Conservation (phyloP, 2,113 vertebrate genomes). For the Callocephalon fimbriatum region DNA sequence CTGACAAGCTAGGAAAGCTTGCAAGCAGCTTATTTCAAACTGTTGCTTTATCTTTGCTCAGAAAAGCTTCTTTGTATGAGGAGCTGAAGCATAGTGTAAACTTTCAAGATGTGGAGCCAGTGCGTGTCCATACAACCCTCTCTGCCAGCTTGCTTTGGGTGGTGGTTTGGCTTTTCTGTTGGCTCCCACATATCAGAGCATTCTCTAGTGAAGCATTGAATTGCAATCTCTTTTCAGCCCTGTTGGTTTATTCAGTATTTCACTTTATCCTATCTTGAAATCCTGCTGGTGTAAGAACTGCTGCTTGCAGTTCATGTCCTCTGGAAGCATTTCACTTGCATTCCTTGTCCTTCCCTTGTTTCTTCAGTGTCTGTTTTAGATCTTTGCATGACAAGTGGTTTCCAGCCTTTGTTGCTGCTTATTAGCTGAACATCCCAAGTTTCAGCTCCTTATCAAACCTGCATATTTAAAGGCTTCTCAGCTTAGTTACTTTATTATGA, state of each 20-base stretch:
- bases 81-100: neutral
- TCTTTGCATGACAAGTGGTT: neutral
- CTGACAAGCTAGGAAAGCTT: neutral
- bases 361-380: neutral
- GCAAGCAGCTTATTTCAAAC: neutral
- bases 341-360: neutral
- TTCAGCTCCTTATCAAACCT: neutral
- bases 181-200: neutral
- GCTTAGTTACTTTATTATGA: neutral
- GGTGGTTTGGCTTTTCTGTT: neutral
- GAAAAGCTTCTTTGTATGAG: conserved; percentile 19
- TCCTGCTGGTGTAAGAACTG: neutral
- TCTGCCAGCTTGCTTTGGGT: neutral
- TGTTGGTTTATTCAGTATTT: neutral
- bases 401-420: neutral
- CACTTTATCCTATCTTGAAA: neutral
- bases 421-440: neutral
- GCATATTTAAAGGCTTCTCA: neutral
- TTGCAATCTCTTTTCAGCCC: neutral
- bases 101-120: neutral
- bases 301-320: neutral
- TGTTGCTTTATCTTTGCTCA: conserved; percentile 2
- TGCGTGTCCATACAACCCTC: neutral
- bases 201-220: neutral
- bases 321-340: neutral